phyloP scores from a whole-genome alignment of 64 coral and sea anemone genomes.

The Stichodactyla mertensii region DNA sequence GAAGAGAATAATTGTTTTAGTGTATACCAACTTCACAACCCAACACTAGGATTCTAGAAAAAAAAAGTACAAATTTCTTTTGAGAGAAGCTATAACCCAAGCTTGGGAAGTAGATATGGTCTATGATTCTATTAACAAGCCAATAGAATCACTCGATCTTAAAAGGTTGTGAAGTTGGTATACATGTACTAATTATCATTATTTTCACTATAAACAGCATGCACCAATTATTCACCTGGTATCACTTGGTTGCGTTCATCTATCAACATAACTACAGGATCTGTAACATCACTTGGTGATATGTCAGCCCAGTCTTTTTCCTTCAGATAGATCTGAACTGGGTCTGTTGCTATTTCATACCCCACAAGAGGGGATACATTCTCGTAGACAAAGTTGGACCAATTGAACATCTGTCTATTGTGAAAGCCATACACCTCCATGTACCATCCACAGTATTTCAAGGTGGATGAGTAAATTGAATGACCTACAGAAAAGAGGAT shows the following conservation, averaged over 20 bases:
- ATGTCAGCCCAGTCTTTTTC: constrained; percentile 24
- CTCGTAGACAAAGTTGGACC: constrained; percentile 53
- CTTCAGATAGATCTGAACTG: constrained; percentile 26
- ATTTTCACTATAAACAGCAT: neutral
- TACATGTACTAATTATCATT: neutral
- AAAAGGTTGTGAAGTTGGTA: too few species aligned
- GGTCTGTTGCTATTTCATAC: constrained; percentile 45
- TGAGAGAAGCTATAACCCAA: too few species aligned
- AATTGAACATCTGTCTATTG: constrained; percentile 37
- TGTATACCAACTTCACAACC: too few species aligned
- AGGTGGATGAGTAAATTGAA: constrained; percentile 42
- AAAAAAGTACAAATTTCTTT: too few species aligned
- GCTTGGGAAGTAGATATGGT: too few species aligned
- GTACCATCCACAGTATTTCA: constrained; percentile 53
- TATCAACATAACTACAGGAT: constrained; percentile 24
- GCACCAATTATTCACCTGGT: constrained; percentile 1
- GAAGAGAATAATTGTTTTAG: too few species aligned
- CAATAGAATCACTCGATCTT: too few species aligned
- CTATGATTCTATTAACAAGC: too few species aligned
- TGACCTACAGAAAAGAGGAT: constrained; percentile 16
- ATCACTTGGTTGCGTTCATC: constrained; percentile 33
- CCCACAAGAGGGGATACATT: constrained; percentile 25
- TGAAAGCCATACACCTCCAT: constrained; percentile 38
- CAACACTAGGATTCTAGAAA: too few species aligned
- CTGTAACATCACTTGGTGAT: constrained; percentile 38